A percentile compares a stretch with the other conserved stretches of the same genome.
phyloP scores from a whole-genome alignment of 2,113 vertebrate species.

The Charina bottae region DNA sequence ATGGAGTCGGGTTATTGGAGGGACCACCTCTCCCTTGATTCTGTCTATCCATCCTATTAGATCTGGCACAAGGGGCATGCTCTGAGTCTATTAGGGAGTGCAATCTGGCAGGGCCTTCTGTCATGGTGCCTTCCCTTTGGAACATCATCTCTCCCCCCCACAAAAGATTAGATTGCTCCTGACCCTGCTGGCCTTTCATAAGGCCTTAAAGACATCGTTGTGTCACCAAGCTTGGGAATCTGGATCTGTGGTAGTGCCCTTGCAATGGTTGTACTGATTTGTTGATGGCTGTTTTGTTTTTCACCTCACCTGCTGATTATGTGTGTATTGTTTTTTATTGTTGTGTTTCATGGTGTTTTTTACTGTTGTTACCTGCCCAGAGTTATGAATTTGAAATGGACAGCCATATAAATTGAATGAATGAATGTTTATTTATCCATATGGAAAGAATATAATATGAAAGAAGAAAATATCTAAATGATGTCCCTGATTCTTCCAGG shows the following conservation, averaged over 20 bases:
- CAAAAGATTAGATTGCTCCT: neutral
- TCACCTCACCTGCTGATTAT: neutral
- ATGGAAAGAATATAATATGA: neutral
- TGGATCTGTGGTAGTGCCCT: neutral
- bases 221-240: neutral
- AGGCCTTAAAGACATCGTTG: neutral
- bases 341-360: neutral
- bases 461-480: neutral
- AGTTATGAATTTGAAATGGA: neutral
- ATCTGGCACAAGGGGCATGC: neutral
- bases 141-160: neutral
- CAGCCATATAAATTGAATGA: neutral
- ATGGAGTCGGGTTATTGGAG: neutral
- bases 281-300: neutral
- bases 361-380: neutral
- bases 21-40: neutral
- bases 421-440: neutral
- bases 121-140: neutral
- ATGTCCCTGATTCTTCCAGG: neutral
- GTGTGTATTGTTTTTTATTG: neutral
- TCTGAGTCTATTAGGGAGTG: neutral
- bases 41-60: neutral
- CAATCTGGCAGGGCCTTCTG: neutral
- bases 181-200: neutral
- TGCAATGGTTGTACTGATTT: neutral